Percentiles rank a stretch among this genome's conserved stretches.
phyloP scores from a whole-genome alignment of 2,797 vertebrate genomes.

The Momotus momota region DNA sequence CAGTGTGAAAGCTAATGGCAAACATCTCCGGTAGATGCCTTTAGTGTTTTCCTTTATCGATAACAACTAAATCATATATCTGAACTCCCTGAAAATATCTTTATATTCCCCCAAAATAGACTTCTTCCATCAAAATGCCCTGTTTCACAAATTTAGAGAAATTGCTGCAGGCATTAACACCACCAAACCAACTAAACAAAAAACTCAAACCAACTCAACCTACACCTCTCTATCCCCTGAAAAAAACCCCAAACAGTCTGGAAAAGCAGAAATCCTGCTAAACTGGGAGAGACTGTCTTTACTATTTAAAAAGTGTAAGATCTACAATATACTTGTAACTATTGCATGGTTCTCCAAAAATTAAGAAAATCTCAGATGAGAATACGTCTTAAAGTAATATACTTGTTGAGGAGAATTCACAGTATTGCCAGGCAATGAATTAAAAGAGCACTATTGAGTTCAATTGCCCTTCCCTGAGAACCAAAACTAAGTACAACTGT shows the following conservation, averaged over 20 bases:
- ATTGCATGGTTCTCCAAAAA: neutral
- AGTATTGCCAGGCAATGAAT: constrained; percentile 10
- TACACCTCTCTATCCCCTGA: too few species aligned
- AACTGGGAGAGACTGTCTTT: neutral
- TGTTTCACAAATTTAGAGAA: neutral
- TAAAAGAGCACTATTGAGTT: constrained; percentile 62
- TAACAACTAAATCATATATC: neutral
- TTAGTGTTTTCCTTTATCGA: neutral
- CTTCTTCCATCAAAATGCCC: neutral
- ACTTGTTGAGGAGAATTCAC: constrained; percentile 36
- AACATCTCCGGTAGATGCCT: neutral
- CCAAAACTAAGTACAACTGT: constrained; percentile 34
- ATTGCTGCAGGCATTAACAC: neutral
- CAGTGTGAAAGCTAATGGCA: neutral
- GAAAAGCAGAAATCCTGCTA: constrained; percentile 16
- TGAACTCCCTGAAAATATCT: neutral
- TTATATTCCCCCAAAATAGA: fast-evolving
- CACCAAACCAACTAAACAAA: neutral
- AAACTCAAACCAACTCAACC: neutral
- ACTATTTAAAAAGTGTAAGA: neutral
- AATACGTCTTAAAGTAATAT: constrained; percentile 31
- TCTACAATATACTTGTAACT: neutral
- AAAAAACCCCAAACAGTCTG: neutral
- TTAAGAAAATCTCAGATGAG: neutral
- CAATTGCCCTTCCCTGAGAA: constrained; percentile 57